A percentile compares a stretch with the other conserved stretches of the same genome.
Conservation (phyloP, 37 sponge, comb jelly and placozoan genomes). For the Eunapius fragilis region DNA sequence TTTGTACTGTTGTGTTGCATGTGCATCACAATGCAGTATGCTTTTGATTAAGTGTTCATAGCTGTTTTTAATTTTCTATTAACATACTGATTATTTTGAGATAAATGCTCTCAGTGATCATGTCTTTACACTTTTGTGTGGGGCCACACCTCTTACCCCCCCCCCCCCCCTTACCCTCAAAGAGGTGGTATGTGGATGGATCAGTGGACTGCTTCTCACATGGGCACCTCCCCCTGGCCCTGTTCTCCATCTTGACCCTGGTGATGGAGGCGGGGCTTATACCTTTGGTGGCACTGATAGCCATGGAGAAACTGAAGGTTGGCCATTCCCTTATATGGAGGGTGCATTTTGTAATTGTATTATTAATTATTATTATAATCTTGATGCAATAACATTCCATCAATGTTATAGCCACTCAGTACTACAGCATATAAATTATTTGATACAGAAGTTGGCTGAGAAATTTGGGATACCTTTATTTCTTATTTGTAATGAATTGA, state of each 20-base stretch:
- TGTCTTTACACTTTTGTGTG: not conserved
- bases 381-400: too few species aligned
- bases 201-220: conserved; percentile 47
- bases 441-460: too few species aligned
- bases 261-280: conserved; percentile 17
- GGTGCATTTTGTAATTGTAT: too few species aligned
- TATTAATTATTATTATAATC: too few species aligned
- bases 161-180: not conserved
- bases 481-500: too few species aligned
- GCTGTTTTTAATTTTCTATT: not conserved
- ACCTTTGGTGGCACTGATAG: conserved; percentile 12
- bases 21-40: not conserved
- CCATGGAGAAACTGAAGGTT: conserved; percentile 7
- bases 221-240: conserved; percentile 52
- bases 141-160: not conserved
- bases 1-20: too few species aligned
- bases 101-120: not conserved
- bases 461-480: too few species aligned
- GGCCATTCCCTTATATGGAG: too few species aligned
- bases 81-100: not conserved
- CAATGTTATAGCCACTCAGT: too few species aligned
- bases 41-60: not conserved
- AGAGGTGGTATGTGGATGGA: conserved; percentile 67
- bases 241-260: conserved; percentile 42
- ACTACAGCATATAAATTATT: too few species aligned